phyloP scores from a whole-genome alignment of 2,888 invertebrate species.

The Petrolisthes cinctipes region DNA sequence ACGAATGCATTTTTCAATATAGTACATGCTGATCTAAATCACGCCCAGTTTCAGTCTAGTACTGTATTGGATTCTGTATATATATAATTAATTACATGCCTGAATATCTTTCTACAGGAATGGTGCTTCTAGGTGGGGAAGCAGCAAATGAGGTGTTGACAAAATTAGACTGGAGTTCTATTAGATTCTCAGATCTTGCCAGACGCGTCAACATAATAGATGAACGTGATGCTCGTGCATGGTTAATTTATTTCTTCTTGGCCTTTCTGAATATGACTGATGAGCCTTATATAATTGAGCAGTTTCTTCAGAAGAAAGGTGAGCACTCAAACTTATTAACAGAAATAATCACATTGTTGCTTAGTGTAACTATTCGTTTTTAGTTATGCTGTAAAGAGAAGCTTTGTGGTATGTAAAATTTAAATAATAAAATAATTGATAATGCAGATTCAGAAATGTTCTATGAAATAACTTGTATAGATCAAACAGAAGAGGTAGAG shows the following conservation, averaged over 20 bases:
- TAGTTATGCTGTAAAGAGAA: background rate
- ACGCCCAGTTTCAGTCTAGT: no score
- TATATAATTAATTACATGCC: background rate
- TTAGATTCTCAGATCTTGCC: slow-evolving; percentile 15
- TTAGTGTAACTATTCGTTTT: background rate
- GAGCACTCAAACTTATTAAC: background rate
- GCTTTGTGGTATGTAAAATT: background rate
- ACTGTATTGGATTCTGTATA: no score
- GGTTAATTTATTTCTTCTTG: slow-evolving; percentile 48
- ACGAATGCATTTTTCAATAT: no score
- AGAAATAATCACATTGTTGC: background rate
- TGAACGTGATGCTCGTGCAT: slow-evolving; percentile 38
- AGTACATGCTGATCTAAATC: no score
- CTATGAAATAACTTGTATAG: no score
- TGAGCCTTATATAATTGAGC: slow-evolving; percentile 5
- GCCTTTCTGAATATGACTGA: slow-evolving; percentile 42
- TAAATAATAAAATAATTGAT: no score
- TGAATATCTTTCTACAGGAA: slow-evolving; percentile 23
- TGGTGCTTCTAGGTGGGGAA: slow-evolving; percentile 44
- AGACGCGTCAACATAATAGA: slow-evolving; percentile 19
- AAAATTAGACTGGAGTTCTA: slow-evolving; percentile 28
- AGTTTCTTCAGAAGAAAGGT: slow-evolving; percentile 44
- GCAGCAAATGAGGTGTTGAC: slow-evolving; percentile 39
- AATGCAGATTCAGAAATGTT: no score
- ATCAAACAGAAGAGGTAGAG: no score